Evolutionary conservation across 2,888 invertebrate species (phyloP).

Genomic region (Oscheius myriophilus): DNA sequence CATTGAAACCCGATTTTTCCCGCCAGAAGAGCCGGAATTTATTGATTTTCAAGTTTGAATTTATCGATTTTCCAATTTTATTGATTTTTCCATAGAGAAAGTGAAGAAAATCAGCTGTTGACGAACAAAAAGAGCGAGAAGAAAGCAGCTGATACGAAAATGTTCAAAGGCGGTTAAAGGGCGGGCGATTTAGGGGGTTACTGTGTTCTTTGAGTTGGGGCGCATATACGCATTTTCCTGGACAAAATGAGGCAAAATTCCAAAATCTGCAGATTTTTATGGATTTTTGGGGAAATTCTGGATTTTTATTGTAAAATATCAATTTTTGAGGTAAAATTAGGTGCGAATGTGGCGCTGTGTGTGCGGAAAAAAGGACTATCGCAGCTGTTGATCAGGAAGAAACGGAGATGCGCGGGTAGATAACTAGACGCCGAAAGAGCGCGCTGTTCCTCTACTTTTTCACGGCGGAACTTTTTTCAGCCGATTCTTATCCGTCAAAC

Average conservation of each 20-base stretch:
- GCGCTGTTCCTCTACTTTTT: background rate
- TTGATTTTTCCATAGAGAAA: too few species aligned
- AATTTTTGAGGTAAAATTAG: background rate
- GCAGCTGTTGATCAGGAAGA: slow-evolving; percentile 10
- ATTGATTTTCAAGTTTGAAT: too few species aligned
- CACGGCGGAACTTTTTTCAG: slow-evolving; percentile 5
- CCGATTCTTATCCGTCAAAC: slow-evolving; percentile 3
- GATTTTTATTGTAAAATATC: background rate
- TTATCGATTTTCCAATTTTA: too few species aligned
- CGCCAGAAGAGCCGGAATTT: too few species aligned
- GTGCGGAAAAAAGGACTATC: slow-evolving; percentile 3
- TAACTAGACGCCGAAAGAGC: slow-evolving; percentile 6
- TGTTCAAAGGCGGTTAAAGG: slow-evolving; percentile 10
- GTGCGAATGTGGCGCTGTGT: background rate
- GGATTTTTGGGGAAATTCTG: background rate
- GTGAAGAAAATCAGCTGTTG: too few species aligned
- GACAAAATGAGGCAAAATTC: background rate
- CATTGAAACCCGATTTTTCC: too few species aligned
- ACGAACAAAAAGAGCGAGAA: slow-evolving; percentile 4
- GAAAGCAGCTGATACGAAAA: background rate
- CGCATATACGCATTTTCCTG: background rate
- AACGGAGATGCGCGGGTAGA: slow-evolving; percentile 17
- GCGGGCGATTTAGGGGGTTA: background rate
- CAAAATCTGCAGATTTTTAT: background rate
- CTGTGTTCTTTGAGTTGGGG: background rate